Evolutionary conservation across 2,888 invertebrate genomes (phyloP), one percentile per base, ranked within the genome.

Genomic region (Hesperia comma): DNA sequence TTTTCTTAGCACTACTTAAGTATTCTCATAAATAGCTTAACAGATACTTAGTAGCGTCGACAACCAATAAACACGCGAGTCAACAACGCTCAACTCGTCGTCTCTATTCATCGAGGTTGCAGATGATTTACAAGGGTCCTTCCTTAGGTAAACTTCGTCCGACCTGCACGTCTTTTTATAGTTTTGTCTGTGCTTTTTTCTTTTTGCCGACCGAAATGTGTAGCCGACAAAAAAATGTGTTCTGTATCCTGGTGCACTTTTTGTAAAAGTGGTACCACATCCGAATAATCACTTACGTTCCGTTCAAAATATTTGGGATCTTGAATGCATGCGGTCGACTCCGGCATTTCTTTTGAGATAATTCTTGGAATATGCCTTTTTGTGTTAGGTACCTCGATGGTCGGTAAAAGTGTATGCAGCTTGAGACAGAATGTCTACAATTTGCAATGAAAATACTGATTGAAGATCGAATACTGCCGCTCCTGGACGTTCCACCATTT

Each of bases 41-140:
- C 84, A 85, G 85, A 87, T 85, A 88, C 87, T 89, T 88, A 89
- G 86, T 84, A 85, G 82, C 82, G 81, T 84, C 85, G 82, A 90
- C 88, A 88, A 85, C 87, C 80, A 88, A 91, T 90, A 92, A 92
- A 89, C 87, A 88, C 81, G 83, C 83, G 77, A 91, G 90, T 91
- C 90, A 91, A 92, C 90, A 90, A 81, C 84, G 87, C 86, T 88
- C 81, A 80, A 85, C 82, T 80, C 84, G 85, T 83, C 82, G 80
- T 79, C 79, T 83, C 84, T 86, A 90, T 91, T 90, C 89, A 88
- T 86, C 84, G 84, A 78, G 80, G 77, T 83, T 83, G 85, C 83
- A 85, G 90, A 92, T 92, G 92, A 92, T 92, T 92, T 92, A 92
- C 91, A 92, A 91, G 92, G 92, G 89, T 86, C 91, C 89, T 89